Percentiles rank a stretch among this genome's conserved stretches.
Conservation (phyloP, 2,797 vertebrate genomes). For the Botia kubotai region DNA sequence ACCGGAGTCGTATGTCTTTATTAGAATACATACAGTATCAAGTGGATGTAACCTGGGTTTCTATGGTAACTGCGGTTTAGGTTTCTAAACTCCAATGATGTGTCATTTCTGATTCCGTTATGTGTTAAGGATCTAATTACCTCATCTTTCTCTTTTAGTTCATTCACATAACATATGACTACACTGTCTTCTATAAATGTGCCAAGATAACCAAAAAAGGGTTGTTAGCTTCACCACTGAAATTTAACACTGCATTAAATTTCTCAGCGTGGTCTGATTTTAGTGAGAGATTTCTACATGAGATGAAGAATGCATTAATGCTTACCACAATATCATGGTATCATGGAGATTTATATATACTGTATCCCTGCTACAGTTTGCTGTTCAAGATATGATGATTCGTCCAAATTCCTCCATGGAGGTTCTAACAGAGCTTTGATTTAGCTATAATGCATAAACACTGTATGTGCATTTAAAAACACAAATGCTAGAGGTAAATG, state of each 20-base stretch:
- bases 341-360: neutral
- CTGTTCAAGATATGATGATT: neutral
- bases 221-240: slow-evolving; percentile 15
- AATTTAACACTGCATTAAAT: slow-evolving; percentile 3
- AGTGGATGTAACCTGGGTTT: neutral
- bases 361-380: slow-evolving; percentile 4
- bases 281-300: neutral
- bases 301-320: slow-evolving; percentile 14
- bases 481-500: neutral
- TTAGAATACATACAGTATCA: neutral
- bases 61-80: neutral
- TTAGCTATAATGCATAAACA: neutral
- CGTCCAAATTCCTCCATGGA: neutral
- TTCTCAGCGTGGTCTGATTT: neutral
- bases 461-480: neutral
- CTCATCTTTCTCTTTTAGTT: neutral
- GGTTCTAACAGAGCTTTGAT: neutral
- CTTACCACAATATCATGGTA: slow-evolving; percentile 27
- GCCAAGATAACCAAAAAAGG: slow-evolving; percentile 56
- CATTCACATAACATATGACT: slow-evolving; percentile 24
- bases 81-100: neutral
- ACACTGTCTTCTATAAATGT: slow-evolving; percentile 57
- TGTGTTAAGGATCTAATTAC: neutral
- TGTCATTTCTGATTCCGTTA: neutral
- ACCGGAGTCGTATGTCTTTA: neutral